Base-by-base conservation (phyloP, 1,140 invertebrate species). In the Triops longicaudatus region DNA sequence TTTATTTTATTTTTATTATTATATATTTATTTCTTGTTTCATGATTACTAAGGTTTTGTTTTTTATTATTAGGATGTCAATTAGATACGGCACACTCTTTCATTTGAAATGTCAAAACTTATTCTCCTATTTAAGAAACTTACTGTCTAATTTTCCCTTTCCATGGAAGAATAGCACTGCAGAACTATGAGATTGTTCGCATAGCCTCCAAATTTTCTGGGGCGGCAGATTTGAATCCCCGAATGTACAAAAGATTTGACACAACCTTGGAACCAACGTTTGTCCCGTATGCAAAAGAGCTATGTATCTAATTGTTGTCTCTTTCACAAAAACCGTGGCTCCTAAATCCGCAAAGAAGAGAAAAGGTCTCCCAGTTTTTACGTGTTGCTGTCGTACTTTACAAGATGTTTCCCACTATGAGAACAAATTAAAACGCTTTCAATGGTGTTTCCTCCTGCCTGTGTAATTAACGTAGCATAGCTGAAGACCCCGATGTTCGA, bases 121-220 rank as follows among this genome's bases (percentile, higher is more conserved):
- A 7, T 37, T 2, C 31, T 37, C 2, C 31, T 37, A 7, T 37
- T 37, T 2, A 37, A 37, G 31, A n/a, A n/a, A 4, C 31, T 7
- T 37, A 37, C 31, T 37, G 31, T 37, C 31, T 37, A 37, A 7
- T 37, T 37, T 7, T 22, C 50, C n/a, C 50, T 17, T 63, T 9
- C 17, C 2, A 5, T 6, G 0, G 17, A 44, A 44, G 43, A 17
- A 44, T 17, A 17, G 43, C n/a, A n/a, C n/a, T n/a, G n/a, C n/a
- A 37, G 31, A 37, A 37, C 31, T 7, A 37, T 37, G 31, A 37
- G 50, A 63, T 63, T 63, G 10, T 63, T 63, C 50, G 50, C 50
- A 63, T 63, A 63, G 50, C 50, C 50, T 63, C 50, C 50, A 63
- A 63, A 63, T 63, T 63, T 63, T 63, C 50, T 22, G 22, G 14